Base-by-base conservation (phyloP, 2,797 vertebrate genomes). In the Aphelocoma californica region DNA sequence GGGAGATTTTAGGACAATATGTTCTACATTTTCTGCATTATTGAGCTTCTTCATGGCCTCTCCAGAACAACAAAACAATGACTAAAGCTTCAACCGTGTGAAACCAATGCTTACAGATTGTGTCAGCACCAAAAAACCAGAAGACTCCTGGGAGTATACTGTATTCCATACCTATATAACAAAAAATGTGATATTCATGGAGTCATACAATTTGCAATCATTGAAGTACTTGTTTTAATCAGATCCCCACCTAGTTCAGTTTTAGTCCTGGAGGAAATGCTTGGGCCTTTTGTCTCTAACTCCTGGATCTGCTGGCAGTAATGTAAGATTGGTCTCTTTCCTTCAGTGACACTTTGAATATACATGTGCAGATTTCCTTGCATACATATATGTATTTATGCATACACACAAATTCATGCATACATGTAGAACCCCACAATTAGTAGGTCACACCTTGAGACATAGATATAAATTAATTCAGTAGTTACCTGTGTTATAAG, bases 1-100 rank as follows among this genome's bases (percentile, higher is more conserved):
- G 28, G 54, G 81, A 77, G 72, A 92, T 62, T 91, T 95, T 69
- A 91, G 88, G 77, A 93, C 86, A 91, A 66, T n/a, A 67, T 77
- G 66, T 91, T 78, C 88, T 88, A 58, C 56, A 89, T 93, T 94
- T 93, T 93, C 64, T 81, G 10, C 18, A 10, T 84, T 65, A 88
- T 57, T 88, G 64, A 92, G 87, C 44, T 93, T 90, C 82, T 81
- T 86, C 42, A 45, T 79, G 36, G 54, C 45, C 36, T 81, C 61
- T 82, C 57, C 60, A 67, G 50, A 89, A 48, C 38, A 84, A 64
- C 47, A 86, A 88, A 91, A 31, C 44, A 54, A 32, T 1, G 2
- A 56, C 65, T 56, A 81, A 62, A 92, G 10, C 21, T 91, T 50
- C 64, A 87, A 19, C n/a, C 73, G 38, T 25, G 36, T 69, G 69